Evolutionary conservation across 2,888 invertebrate species (phyloP), one percentile per base, ranked within the genome.

Genomic region (Nymphalis urticae): DNA sequence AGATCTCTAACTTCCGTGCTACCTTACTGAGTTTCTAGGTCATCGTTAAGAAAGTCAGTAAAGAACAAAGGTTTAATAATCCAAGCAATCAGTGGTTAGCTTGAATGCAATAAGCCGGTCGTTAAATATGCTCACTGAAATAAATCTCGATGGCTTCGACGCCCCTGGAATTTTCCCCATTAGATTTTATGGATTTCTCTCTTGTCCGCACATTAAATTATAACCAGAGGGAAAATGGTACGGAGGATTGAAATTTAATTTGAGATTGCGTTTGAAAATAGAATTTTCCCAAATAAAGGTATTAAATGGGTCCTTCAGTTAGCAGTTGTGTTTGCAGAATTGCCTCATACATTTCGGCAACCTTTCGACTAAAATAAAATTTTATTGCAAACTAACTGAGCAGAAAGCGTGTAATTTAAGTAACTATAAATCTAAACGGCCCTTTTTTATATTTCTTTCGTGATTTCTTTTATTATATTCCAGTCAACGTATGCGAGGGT

Each of bases 141-240:
- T 90, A 89, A 90, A 90, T 90, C 88, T 87, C 80, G 80, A 83
- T 80, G 84, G 85, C 82, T 83, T 86, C 86, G 85, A 85, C 82
- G 83, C 82, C 81, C 78, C 81, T 78, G 86, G 87, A 89, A 90
- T 89, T 90, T 80, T 85, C 72, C 82, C 89, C 85, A 90, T 91
- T 91, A 88, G 82, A 85, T 87, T 91, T 91, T 88, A 91, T 88
- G 88, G 88, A 88, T 88, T 86, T 87, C 84, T 79, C 84, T 83
- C 85, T 86, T 86, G 86, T 86, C 86, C 86, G 85, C 84, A 83
- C 86, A 88, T 90, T 89, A 88, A 90, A 90, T 90, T 88, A 88
- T 87, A 87, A 87, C 84, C 79, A 78, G 81, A 81, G 85, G 85
- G 83, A 82, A 83, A 85, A 85, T 77, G 79, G 82, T 75, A 81